phyloP scores from a whole-genome alignment of 2,888 invertebrate species.

The Epirrita christyi region DNA sequence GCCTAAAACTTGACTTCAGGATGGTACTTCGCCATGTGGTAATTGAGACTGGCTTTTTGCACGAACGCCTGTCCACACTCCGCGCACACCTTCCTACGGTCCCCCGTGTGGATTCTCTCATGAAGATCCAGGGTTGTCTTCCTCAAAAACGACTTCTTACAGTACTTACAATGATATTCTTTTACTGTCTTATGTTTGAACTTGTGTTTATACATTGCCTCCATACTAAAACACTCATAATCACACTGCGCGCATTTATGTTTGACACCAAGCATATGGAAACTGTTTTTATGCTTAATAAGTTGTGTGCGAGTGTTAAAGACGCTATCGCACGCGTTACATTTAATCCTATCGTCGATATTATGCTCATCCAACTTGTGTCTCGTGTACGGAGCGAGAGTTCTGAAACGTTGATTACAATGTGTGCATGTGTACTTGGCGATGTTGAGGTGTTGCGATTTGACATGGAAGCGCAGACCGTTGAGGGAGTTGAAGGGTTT shows the following conservation, averaged over 20 bases:
- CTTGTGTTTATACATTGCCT: not conserved
- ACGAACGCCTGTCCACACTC: constrained; percentile 74
- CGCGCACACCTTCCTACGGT: constrained; percentile 64
- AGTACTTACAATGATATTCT: constrained; percentile 69
- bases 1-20: constrained; percentile 41
- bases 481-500: not conserved
- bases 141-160: constrained; percentile 71
- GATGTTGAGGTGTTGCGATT: not conserved
- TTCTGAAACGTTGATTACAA: not conserved
- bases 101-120: constrained; percentile 71
- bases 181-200: constrained; percentile 55
- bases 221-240: constrained; percentile 1
- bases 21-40: constrained; percentile 75
- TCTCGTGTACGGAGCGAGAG: not conserved
- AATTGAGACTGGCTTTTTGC: constrained; percentile 75
- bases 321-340: constrained; percentile 16
- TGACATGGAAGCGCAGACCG: not conserved
- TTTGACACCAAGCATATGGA: constrained; percentile 10
- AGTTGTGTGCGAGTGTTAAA: not conserved
- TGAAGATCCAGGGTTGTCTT: constrained; percentile 60
- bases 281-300: not conserved
- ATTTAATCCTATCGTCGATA: constrained; percentile 18
- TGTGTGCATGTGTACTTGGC: not conserved
- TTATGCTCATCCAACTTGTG: constrained; percentile 16
- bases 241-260: constrained; percentile 5